phyloP scores from a whole-genome alignment of 2,113 vertebrate species.

The Datnioides undecimradiatus region DNA sequence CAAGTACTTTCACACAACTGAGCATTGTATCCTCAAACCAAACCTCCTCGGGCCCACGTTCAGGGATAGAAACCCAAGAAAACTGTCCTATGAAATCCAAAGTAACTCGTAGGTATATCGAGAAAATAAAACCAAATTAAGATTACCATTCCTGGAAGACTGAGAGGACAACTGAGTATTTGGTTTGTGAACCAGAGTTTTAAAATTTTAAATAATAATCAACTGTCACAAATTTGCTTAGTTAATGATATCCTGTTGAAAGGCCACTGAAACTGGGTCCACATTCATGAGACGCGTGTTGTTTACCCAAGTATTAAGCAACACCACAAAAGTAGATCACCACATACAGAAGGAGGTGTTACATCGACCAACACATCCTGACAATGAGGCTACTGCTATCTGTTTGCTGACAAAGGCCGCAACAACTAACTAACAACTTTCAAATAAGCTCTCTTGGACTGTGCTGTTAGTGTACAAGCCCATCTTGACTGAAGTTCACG shows the following conservation, averaged over 20 bases:
- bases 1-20: constrained; percentile 26
- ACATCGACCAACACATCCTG: background rate
- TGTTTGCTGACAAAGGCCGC: background rate
- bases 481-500: constrained; percentile 1
- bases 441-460: rapidly evolving
- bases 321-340: background rate
- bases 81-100: background rate
- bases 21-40: background rate
- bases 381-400: background rate
- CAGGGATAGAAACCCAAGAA: background rate
- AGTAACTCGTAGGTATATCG: background rate
- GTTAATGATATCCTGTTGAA: too few relatives aligned
- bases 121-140: too few relatives aligned
- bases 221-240: too few relatives aligned
- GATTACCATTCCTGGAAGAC: too few relatives aligned
- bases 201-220: too few relatives aligned
- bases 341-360: background rate
- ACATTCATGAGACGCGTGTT: background rate
- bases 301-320: background rate
- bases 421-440: background rate
- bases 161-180: too few relatives aligned
- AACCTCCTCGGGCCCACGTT: background rate
- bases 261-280: background rate
- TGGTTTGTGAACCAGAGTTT: too few relatives aligned
- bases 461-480: background rate